A percentile compares a stretch with the other conserved stretches of the same genome.
Evolutionary conservation across 2,113 vertebrate species (phyloP).

Genomic region (Columba janthina): DNA sequence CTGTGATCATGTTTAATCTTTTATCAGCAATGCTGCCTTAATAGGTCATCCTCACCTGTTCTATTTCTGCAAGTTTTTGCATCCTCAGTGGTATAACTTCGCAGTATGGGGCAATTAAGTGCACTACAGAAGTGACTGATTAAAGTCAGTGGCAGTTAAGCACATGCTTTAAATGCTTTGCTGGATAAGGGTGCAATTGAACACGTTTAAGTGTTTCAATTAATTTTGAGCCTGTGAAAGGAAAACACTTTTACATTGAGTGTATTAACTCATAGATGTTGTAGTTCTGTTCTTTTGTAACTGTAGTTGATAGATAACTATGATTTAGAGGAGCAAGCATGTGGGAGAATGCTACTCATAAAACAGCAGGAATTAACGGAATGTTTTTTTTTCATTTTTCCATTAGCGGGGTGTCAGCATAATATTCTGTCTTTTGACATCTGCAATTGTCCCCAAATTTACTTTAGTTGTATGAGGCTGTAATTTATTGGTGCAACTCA

Average conservation of each 20-base stretch:
- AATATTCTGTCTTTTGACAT: neutral
- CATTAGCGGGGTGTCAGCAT: neutral
- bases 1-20: neutral
- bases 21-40: neutral
- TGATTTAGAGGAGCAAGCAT: slow-evolving; percentile 1
- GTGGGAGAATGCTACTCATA: neutral
- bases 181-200: neutral
- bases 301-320: neutral
- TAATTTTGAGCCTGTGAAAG: neutral
- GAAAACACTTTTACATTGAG: neutral
- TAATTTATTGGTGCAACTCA: neutral
- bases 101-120: neutral
- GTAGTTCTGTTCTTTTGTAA: neutral
- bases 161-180: neutral
- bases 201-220: neutral
- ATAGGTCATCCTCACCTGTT: neutral
- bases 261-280: neutral
- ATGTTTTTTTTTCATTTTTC: slow-evolving; percentile 5
- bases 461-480: neutral
- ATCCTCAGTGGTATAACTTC: neutral
- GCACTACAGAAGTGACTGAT: neutral
- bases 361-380: slow-evolving; percentile 18
- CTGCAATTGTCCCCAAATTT: slow-evolving; percentile 6
- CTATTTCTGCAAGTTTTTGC: neutral
- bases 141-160: neutral